Base-by-base conservation (phyloP, 1,140 invertebrate species). In the Asobara japonica region DNA sequence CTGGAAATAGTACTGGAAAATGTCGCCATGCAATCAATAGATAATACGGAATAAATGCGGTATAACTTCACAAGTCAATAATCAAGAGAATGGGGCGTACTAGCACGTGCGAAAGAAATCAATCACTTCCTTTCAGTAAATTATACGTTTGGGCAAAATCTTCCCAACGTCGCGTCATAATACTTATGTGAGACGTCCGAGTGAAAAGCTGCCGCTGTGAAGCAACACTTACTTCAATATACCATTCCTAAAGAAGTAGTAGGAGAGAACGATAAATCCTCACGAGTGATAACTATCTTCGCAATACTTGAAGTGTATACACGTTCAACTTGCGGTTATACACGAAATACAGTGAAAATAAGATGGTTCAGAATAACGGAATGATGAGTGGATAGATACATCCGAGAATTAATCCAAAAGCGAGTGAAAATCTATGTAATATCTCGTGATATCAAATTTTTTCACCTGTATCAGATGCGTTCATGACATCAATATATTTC, bases 181-280 rank as follows among this genome's bases (percentile, higher is more conserved):
- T 62, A 62, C 29, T n/a, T n/a, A n/a, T n/a, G 29, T 18, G 29
- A 62, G 60, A 16, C 8, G 29, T 62, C 60, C 4, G 27, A 65
- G 18, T 36, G 18, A 38, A 38, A 65, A 38, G 16, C 62, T 36
- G 62, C 62, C 16, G 38, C 38, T 41, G 25, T 41, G 5, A 25
- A 10, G 20, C 20, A n/a, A 25, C 33, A 41, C n/a, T 36, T 5
- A 65, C 30, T 36, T 18, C 16, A 41, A 22, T 41, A 33, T 41
- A 41, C 64, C 31, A 11, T 3, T 11, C 3, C 7, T 33, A 36
- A 33, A 66, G 64, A 20, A 20, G 6, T 18, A 18, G 41, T 18
- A 45, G 41, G 41, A 38, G 31, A 67, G 41, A 22, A 67, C 65
- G 38, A 48, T 67, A 67, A 67, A 67, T 67, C 65, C 41, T 67